Evolutionary conservation across 2,888 invertebrate genomes (phyloP).

Genomic region (Andrena trimmerana): DNA sequence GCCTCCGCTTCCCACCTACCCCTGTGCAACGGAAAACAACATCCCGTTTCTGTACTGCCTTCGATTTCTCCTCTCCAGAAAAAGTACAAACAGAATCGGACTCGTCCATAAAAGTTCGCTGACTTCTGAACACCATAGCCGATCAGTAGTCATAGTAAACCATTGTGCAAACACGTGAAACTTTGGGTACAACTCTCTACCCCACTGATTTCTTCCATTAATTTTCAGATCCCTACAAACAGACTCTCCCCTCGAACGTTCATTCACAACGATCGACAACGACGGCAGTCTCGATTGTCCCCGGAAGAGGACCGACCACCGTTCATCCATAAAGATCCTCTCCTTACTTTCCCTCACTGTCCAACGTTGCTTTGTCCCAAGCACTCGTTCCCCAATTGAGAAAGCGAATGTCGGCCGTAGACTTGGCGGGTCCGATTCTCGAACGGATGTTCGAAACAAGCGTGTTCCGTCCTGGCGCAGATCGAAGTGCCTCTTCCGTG

Average conservation of each 20-base stretch:
- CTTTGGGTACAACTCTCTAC: no score
- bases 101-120: not conserved
- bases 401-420: conserved; percentile 3
- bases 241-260: no score
- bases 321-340: conserved; percentile 5
- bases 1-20: conserved; percentile 35
- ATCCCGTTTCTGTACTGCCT: not conserved
- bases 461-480: conserved; percentile 46
- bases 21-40: not conserved
- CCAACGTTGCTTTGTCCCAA: conserved; percentile 15
- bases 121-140: not conserved
- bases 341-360: conserved; percentile 1
- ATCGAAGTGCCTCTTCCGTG: conserved; percentile 60
- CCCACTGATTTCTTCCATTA: no score
- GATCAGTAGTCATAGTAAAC: no score
- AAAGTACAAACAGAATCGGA: not conserved
- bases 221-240: no score
- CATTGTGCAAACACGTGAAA: no score
- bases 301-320: not conserved
- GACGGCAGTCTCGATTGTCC: not conserved
- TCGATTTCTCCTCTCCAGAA: not conserved
- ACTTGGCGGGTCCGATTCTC: conserved; percentile 27
- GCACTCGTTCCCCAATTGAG: conserved; percentile 21
- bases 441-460: conserved; percentile 49
- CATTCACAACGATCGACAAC: no score